Base-by-base conservation (phyloP, 2,888 invertebrate species). In the Psylliodes chrysocephalus region DNA sequence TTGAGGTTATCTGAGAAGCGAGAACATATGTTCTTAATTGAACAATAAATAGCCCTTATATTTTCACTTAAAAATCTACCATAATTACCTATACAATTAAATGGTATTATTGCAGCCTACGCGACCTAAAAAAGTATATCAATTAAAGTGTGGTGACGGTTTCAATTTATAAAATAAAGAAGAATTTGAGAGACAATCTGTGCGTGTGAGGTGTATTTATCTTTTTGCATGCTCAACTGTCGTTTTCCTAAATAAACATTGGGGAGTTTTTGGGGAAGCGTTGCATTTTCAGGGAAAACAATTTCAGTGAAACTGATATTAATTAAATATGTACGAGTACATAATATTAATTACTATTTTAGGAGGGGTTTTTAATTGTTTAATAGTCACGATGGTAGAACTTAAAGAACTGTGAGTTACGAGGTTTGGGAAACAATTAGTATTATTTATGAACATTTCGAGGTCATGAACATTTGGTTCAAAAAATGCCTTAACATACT, bases 11-110 rank as follows among this genome's bases (percentile, higher is more conserved):
- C 33, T 42, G 65, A 59, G 62, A 49, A 47, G 46, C 59, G 51
- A 52, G 55, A 66, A 63, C 60, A 63, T 56, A 60, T 66, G 52
- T 56, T 56, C 47, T 49, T 59, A 67, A 67, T 67, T 67, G 57
- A 59, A 61, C 56, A 61, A 67, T 67, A 55, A 59, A 67, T 64
- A 55, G 59, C 67, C 67, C 67, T 67, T 67, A 67, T 64, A 59
- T 61, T 63, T 61, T 53, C 44, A 59, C 53, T 52, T 54, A 42
- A 46, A 55, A 64, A 60, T 66, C 63, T 63, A 60, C 57, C 63
- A 63, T 63, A 66, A 64, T 64, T 61, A 60, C 53, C 62, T 62
- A 54, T 42, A 49, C 49, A 53, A 56, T 63, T 59, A 63, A 67
- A 60, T 60, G 63, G 56, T 47, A 64, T 59, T 62, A 60, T 63